These are phyloP conservation scores for Palaemon carinicauda DNA, from an alignment of 1,140 invertebrate genomes.

Conservation along the genomic window DNA sequence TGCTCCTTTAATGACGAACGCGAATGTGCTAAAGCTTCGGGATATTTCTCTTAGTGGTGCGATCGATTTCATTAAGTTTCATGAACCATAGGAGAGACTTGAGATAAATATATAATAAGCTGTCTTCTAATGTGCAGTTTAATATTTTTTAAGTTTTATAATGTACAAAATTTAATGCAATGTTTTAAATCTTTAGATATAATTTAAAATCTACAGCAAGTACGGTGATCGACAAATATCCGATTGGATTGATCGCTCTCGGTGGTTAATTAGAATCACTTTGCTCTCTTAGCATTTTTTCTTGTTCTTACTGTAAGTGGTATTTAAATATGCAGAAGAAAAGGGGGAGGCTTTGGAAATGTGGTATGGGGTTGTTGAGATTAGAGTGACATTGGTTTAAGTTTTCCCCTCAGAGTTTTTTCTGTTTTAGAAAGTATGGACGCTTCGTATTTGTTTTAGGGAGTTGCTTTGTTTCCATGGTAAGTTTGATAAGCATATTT, in stretches of 20 bases:
- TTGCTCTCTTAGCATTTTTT: conserved; percentile 45
- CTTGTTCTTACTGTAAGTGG: conserved; percentile 9
- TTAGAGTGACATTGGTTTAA: not conserved
- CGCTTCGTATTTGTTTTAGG: too few species aligned
- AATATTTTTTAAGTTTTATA: not conserved
- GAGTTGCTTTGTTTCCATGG: too few species aligned
- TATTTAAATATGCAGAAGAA: conserved; percentile 32
- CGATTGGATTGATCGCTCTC: not conserved
- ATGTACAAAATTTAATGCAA: not conserved
- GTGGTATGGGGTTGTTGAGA: not conserved
- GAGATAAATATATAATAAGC: too few species aligned
- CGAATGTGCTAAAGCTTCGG: not conserved
- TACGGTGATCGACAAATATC: too few species aligned
- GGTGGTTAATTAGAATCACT: conserved; percentile 44
- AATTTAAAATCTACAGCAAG: too few species aligned
- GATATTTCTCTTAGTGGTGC: not conserved
- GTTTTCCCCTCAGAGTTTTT: not conserved
- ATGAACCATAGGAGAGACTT: not conserved
- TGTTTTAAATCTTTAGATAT: not conserved
- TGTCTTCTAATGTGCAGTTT: not conserved
- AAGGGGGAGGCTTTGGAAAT: not conserved
- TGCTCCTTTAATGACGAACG: not conserved
- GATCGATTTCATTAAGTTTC: not conserved
- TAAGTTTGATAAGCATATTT: too few species aligned
- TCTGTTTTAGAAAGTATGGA: too few species aligned